Conservation (phyloP, 2,797 vertebrate species). For the Peromyscus nudipes region DNA sequence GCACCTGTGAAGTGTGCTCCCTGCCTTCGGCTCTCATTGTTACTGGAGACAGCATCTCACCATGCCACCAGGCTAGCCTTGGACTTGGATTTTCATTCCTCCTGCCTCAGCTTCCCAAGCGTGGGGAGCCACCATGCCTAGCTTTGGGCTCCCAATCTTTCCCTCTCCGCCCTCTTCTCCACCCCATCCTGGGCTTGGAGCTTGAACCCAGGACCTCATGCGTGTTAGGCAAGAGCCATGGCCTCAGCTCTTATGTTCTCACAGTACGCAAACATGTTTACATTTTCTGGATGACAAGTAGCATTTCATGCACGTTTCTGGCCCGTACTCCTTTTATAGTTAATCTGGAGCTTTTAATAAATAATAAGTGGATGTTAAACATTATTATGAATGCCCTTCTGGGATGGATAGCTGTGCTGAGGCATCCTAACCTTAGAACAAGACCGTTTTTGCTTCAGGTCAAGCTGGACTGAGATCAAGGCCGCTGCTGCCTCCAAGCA, state of each 20-base stretch:
- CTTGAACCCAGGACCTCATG: background rate
- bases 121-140: background rate
- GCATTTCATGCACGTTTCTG: conserved; percentile 22
- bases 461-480: background rate
- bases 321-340: background rate
- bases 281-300: background rate
- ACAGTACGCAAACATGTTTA: background rate
- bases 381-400: background rate
- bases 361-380: background rate
- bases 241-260: background rate
- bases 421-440: background rate
- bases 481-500: background rate
- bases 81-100: background rate
- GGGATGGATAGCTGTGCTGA: background rate
- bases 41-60: background rate
- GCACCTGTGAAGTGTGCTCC: background rate
- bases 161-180: no score
- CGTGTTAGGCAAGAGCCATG: background rate
- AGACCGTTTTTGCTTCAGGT: background rate
- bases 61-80: background rate
- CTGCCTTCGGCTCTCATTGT: background rate
- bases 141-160: background rate
- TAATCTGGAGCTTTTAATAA: conserved; percentile 40
- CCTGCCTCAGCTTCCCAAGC: background rate
- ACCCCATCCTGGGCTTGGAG: background rate